phyloP scores from a whole-genome alignment of 2,888 invertebrate species.

The Pecten maximus region DNA sequence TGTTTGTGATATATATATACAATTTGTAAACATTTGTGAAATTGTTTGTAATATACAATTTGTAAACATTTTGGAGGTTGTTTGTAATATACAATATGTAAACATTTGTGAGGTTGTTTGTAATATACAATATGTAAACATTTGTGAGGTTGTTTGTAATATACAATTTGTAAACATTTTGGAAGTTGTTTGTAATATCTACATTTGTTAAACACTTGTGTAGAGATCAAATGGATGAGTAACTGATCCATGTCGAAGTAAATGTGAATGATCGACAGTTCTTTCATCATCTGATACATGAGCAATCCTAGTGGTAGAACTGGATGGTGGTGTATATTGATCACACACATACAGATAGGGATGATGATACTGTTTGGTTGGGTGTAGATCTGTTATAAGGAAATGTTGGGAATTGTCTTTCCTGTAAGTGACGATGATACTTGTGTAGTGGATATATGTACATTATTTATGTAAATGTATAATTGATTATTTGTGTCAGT shows the following conservation, averaged over 20 bases:
- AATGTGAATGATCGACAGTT: neutral
- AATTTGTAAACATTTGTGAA: too few relatives aligned
- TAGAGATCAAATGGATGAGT: neutral
- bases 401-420: neutral
- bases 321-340: neutral
- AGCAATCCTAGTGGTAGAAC: neutral
- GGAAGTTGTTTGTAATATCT: neutral
- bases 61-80: too few relatives aligned
- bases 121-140: neutral
- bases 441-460: neutral
- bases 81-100: too few relatives aligned
- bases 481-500: neutral
- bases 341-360: neutral
- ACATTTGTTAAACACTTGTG: neutral
- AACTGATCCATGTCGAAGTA: neutral
- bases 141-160: neutral
- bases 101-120: neutral
- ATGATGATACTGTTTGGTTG: neutral
- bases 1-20: too few relatives aligned
- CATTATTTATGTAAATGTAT: neutral
- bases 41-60: too few relatives aligned
- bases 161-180: neutral
- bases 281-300: slow-evolving; percentile 3
- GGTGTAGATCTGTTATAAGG: neutral
- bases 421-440: neutral